Evolutionary conservation across 2,888 invertebrate species (phyloP), one percentile per base, ranked within the genome.

Genomic region (Drosophila prolongata): DNA sequence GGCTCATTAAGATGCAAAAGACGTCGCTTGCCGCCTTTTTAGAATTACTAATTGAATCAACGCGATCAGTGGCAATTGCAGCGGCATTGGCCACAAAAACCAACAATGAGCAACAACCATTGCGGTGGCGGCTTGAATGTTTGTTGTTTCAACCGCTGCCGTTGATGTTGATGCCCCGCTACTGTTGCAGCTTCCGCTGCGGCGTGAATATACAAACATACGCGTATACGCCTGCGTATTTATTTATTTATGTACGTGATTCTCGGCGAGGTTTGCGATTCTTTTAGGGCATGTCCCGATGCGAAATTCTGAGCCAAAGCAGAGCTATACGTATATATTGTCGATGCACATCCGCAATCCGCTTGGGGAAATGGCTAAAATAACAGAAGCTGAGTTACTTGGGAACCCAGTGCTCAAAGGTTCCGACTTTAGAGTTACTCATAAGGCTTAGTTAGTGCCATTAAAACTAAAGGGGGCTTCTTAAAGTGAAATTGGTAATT

Each of bases 31-130:
- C 79, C 83, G 89, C 91, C 91, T 90, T 90, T 91, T 90, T 83
- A 86, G 91, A 91, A 91, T 91, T 89, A 91, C 91, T 91, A 91
- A 91, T 91, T 91, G 91, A 91, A 91, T 89, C 91, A 90, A 91
- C 91, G 91, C 91, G 89, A 90, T 90, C 88, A 85, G 82, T 78
- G 88, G 89, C 83, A 82, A 78, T 81, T 82, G 82, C 82, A 78
- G 78, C 84, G 70, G 84, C 72, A 73, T 65, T 58, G 58, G 53
- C 53, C 61, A 56, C 72, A 59, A 59, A 40, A 55, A 66, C 58
- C 44, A 52, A 70, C 70, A 67, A 53, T 58, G 42, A 62, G 27
- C 64, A 62, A 46, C 47, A 56, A 44, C 49, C 14, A 60, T 62
- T 42, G 65, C 52, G 67, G 57, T 57, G 74, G 74, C 66, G 64